Conservation (phyloP, 2,888 invertebrate species). For the Crossocerus cetratus region DNA sequence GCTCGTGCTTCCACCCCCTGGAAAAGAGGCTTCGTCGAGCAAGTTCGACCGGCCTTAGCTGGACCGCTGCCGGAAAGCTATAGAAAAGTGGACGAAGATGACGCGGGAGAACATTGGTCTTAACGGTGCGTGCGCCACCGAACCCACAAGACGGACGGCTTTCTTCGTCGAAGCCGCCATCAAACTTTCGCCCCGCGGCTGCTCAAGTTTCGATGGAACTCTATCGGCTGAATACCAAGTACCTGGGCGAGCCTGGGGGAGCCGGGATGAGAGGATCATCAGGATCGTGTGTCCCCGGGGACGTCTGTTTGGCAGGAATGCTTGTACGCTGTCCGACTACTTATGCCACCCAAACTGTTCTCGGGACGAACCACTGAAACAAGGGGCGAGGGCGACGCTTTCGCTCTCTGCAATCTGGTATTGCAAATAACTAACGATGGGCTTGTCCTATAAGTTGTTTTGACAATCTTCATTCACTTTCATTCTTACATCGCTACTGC, state of each 20-base stretch:
- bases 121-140: conserved; percentile 5
- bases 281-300: conserved; percentile 42
- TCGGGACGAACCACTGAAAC: no score
- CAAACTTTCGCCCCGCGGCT: conserved; percentile 64
- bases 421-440: no score
- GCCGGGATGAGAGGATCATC: conserved; percentile 40
- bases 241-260: conserved; percentile 37
- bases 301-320: conserved; percentile 51
- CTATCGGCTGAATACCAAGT: conserved; percentile 70
- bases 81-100: conserved; percentile 8
- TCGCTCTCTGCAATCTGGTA: no score
- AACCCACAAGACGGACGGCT: conserved; percentile 68
- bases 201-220: conserved; percentile 70
- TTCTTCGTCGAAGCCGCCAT: conserved; percentile 44
- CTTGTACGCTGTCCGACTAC: conserved; percentile 16
- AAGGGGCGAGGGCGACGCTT: no score
- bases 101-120: background rate
- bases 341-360: background rate
- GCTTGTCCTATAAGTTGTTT: no score
- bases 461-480: no score
- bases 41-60: background rate
- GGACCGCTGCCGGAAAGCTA: background rate
- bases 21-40: background rate
- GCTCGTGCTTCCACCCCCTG: background rate
- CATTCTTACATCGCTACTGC: no score